phyloP scores from a whole-genome alignment of 2,113 vertebrate species.

The Oryctolagus cuniculus region DNA sequence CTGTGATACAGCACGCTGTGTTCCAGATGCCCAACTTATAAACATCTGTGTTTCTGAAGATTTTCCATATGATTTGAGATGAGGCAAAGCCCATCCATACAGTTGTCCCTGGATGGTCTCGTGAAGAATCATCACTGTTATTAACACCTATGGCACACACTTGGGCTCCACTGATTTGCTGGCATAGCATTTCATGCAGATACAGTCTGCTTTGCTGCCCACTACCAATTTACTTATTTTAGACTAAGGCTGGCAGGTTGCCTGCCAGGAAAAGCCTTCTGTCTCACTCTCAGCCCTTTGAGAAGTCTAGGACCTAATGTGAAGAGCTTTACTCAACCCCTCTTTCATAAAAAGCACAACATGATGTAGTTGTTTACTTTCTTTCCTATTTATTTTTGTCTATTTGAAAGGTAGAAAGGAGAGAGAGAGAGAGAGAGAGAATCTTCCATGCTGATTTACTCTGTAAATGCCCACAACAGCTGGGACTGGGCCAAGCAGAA shows the following conservation, averaged over 20 bases:
- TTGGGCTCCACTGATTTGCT: too few species aligned
- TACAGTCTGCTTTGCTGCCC: rapidly evolving
- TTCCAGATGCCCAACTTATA: not conserved
- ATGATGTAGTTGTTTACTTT: not conserved
- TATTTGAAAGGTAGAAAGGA: too few species aligned
- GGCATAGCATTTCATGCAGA: rapidly evolving
- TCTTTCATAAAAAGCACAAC: not conserved
- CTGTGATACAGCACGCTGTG: not conserved
- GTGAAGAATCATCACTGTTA: not conserved
- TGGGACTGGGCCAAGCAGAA: too few species aligned
- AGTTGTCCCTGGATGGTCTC: not conserved
- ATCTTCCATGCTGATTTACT: too few species aligned
- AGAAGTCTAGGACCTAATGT: not conserved
- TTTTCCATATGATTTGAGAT: not conserved
- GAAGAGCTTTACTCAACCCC: not conserved
- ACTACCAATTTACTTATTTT: not conserved
- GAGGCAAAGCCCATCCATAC: not conserved
- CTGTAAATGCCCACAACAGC: too few species aligned
- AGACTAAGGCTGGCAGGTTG: not conserved
- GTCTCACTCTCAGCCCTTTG: not conserved
- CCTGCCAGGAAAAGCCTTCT: not conserved
- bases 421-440: too few species aligned
- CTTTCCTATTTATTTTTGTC: too few species aligned
- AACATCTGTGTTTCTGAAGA: not conserved
- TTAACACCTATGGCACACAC: not conserved